Conservation (phyloP, 2,113 vertebrate genomes). For the Ageneiosus marmoratus region DNA sequence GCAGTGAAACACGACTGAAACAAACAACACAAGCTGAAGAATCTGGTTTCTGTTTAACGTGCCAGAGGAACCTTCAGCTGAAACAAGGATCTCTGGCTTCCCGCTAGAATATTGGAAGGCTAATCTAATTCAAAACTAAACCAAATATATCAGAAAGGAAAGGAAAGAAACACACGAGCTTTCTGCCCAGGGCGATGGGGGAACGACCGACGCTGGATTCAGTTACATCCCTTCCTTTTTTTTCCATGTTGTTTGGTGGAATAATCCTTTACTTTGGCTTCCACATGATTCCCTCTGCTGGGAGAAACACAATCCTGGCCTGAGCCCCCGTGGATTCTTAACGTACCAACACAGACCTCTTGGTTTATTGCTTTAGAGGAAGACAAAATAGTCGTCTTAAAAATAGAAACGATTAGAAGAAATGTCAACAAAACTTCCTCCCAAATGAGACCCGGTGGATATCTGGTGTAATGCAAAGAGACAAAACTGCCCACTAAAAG, state of each 20-base stretch:
- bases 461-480: background rate
- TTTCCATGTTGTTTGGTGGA: constrained; percentile 51
- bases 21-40: constrained; percentile 14
- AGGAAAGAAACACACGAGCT: constrained; percentile 50
- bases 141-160: constrained; percentile 52
- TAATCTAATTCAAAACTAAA: constrained; percentile 60
- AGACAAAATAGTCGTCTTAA: constrained; percentile 66
- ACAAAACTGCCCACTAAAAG: background rate
- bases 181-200: constrained; percentile 5
- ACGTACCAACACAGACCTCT: constrained; percentile 49
- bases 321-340: constrained; percentile 46
- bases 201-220: constrained; percentile 44
- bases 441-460: constrained; percentile 33
- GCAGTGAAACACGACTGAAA: constrained; percentile 16
- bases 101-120: constrained; percentile 54
- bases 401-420: constrained; percentile 63
- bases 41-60: constrained; percentile 48
- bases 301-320: constrained; percentile 38
- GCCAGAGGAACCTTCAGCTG: constrained; percentile 42
- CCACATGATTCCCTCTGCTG: constrained; percentile 47
- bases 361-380: constrained; percentile 66
- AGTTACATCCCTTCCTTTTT: constrained; percentile 47
- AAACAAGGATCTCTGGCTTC: constrained; percentile 44
- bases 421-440: constrained; percentile 61
- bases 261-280: constrained; percentile 63